Evolutionary conservation across 2,888 invertebrate genomes (phyloP).

Genomic region (Lycaena phlaeas): DNA sequence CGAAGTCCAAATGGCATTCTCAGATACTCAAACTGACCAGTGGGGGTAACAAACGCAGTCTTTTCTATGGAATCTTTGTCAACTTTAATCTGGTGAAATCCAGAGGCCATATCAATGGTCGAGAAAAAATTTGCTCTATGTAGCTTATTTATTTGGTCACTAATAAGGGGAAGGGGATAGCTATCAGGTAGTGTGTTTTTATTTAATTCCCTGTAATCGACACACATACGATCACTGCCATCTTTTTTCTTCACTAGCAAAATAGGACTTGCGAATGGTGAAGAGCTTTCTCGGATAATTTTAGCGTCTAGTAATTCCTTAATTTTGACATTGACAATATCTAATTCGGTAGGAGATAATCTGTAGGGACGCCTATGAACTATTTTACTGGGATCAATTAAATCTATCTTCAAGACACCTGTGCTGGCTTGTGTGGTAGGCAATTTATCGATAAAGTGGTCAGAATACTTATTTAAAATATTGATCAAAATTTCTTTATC

Average conservation of each 20-base stretch:
- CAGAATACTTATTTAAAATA: slow-evolving; percentile 14
- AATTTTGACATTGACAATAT: neutral
- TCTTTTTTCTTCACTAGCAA: slow-evolving; percentile 4
- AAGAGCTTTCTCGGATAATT: slow-evolving; percentile 23
- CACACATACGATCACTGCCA: slow-evolving; percentile 19
- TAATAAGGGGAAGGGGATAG: slow-evolving; percentile 16
- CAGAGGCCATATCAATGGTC: slow-evolving; percentile 22
- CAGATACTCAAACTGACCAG: slow-evolving; percentile 17
- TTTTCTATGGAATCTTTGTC: slow-evolving; percentile 16
- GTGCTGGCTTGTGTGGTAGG: slow-evolving; percentile 9
- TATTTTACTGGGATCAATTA: slow-evolving; percentile 16
- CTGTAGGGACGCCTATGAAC: slow-evolving; percentile 13
- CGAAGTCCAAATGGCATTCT: slow-evolving; percentile 18
- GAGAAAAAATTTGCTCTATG: slow-evolving; percentile 19
- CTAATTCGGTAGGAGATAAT: neutral
- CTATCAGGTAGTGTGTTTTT: slow-evolving; percentile 21
- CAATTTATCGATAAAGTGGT: neutral
- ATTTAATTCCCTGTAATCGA: slow-evolving; percentile 23
- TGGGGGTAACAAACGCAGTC: slow-evolving; percentile 18
- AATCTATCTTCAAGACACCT: slow-evolving; percentile 14
- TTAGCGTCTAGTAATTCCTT: slow-evolving; percentile 20
- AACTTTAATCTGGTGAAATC: slow-evolving; percentile 24
- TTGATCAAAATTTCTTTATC: slow-evolving; percentile 9
- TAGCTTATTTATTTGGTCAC: neutral
- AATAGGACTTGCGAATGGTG: slow-evolving; percentile 25